Conservation (phyloP, 2,888 invertebrate species). For the Macaria notata region DNA sequence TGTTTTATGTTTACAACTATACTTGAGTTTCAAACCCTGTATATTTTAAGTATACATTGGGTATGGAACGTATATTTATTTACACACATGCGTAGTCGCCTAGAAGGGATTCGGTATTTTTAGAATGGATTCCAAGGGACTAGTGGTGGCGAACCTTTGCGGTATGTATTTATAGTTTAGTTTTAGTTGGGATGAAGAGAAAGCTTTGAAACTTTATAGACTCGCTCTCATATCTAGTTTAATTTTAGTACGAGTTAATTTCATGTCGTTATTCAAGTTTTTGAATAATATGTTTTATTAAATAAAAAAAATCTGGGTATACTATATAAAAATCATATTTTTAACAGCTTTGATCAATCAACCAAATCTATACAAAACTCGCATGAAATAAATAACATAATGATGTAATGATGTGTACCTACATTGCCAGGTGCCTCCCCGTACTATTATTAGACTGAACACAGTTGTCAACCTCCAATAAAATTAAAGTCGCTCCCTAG, state of each 20-base stretch:
- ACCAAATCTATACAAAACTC: no score
- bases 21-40: conserved; percentile 48
- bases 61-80: conserved; percentile 34
- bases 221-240: no score
- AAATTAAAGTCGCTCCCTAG: not conserved
- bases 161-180: conserved; percentile 19
- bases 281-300: no score
- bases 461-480: no score
- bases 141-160: conserved; percentile 23
- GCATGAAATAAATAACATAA: no score
- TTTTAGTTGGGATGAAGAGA: conserved; percentile 1
- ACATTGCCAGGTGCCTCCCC: not conserved
- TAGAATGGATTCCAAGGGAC: conserved; percentile 38
- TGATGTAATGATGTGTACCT: not conserved
- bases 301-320: no score
- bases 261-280: no score
- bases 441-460: no score
- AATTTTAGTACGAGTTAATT: no score
- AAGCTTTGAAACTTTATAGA: not conserved
- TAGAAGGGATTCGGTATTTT: conserved; percentile 36
- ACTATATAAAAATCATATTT: no score
- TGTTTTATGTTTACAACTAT: conserved; percentile 58
- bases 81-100: conserved; percentile 35
- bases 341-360: no score
- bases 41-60: conserved; percentile 46